Evolutionary conservation across 2,113 vertebrate genomes (phyloP).

Genomic region (Pachyramphus minor): DNA sequence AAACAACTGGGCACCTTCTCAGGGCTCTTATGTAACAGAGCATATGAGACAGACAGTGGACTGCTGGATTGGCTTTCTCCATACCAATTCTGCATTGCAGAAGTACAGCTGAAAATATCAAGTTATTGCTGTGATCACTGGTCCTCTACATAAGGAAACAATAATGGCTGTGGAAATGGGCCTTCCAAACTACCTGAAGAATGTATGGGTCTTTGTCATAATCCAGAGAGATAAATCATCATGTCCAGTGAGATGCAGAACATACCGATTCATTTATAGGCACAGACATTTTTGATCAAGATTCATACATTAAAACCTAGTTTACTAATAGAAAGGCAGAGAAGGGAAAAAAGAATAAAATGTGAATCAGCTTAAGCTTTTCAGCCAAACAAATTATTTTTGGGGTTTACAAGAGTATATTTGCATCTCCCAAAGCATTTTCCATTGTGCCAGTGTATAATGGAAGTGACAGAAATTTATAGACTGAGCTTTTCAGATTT

Average conservation of each 20-base stretch:
- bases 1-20: not conserved
- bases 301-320: not conserved
- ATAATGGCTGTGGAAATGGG: not conserved
- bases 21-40: not conserved
- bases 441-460: not conserved
- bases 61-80: not conserved
- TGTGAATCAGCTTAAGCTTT: not conserved
- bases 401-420: not conserved
- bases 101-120: not conserved
- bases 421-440: not conserved
- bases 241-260: not conserved
- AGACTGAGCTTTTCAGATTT: not conserved
- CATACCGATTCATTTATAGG: not conserved
- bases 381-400: not conserved
- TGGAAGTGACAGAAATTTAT: not conserved
- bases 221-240: not conserved
- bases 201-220: not conserved
- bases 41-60: fast-evolving
- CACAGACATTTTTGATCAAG: not conserved
- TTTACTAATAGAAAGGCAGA: not conserved
- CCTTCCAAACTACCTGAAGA: not conserved
- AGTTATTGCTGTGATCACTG: not conserved
- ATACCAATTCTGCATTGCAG: not conserved
- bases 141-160: not conserved
- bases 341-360: not conserved